These are phyloP conservation scores for Chlamydotis undulata DNA, from an alignment of 2,113 vertebrate genomes.

Conservation along the genomic window DNA sequence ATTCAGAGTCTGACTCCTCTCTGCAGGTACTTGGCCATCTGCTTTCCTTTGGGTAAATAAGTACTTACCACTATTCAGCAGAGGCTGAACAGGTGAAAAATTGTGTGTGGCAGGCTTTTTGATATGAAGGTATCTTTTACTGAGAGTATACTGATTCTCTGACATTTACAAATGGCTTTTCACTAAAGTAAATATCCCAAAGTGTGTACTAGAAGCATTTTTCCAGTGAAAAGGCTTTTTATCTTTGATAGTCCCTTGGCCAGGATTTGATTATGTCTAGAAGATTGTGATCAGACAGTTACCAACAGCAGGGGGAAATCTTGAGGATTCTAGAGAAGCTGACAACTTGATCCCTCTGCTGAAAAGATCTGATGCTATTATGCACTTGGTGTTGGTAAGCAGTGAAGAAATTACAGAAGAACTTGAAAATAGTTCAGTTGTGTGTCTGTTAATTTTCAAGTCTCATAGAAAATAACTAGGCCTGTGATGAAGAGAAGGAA, in stretches of 20 bases:
- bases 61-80: background rate
- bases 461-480: background rate
- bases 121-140: background rate
- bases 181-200: background rate
- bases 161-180: background rate
- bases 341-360: background rate
- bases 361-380: background rate
- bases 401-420: background rate
- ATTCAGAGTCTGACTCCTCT: background rate
- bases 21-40: background rate
- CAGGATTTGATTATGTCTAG: constrained; percentile 4
- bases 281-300: background rate
- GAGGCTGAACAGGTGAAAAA: background rate
- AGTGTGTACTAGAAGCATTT: background rate
- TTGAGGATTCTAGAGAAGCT: background rate
- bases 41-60: background rate
- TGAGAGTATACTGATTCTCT: background rate
- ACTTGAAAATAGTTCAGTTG: background rate
- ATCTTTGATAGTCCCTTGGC: background rate
- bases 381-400: background rate
- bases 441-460: background rate
- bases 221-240: background rate
- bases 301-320: background rate
- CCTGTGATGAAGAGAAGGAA: background rate
- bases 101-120: background rate